phyloP scores from a whole-genome alignment of 1,140 invertebrate species.

The Drosophila tristis region DNA sequence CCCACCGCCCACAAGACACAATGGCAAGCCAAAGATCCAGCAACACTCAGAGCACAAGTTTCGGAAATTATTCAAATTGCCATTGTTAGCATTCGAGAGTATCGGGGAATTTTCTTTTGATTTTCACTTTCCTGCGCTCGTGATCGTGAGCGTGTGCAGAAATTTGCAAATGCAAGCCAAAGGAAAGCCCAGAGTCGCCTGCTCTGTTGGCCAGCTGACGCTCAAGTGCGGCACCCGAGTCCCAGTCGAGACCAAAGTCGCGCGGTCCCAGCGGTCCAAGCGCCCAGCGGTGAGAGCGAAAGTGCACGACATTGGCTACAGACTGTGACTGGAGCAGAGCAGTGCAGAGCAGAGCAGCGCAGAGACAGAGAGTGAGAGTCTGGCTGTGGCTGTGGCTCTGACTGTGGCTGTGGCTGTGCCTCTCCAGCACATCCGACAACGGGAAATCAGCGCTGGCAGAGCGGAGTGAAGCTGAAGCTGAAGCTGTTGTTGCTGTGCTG shows the following conservation, averaged over 20 bases:
- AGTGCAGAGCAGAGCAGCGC: constrained; percentile 17
- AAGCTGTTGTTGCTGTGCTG: constrained; percentile 53
- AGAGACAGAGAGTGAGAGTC: constrained; percentile 31
- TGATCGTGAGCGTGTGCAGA: constrained; percentile 58
- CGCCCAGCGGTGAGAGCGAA: constrained; percentile 68
- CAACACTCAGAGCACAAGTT: constrained; percentile 50
- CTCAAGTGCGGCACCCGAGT: constrained; percentile 51
- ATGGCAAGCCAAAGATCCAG: constrained; percentile 50
- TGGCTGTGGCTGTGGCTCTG: constrained; percentile 29
- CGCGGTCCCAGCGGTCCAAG: constrained; percentile 23
- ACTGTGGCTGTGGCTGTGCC: constrained; percentile 23
- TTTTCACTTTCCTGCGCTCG: constrained; percentile 65
- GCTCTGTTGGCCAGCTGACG: constrained; percentile 66
- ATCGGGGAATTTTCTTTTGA: constrained; percentile 58
- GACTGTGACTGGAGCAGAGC: constrained; percentile 12
- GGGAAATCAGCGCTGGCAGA: constrained; percentile 58
- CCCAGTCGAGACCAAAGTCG: constrained; percentile 15
- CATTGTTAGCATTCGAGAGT: constrained; percentile 61
- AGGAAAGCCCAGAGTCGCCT: constrained; percentile 51
- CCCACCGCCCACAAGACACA: constrained; percentile 20
- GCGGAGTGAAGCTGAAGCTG: not conserved
- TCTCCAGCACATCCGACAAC: constrained; percentile 66
- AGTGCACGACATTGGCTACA: constrained; percentile 71
- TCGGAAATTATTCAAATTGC: constrained; percentile 78
- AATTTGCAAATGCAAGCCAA: constrained; percentile 48